Evolutionary conservation across 2,888 invertebrate species (phyloP).

Genomic region (Clistopyga incitator): DNA sequence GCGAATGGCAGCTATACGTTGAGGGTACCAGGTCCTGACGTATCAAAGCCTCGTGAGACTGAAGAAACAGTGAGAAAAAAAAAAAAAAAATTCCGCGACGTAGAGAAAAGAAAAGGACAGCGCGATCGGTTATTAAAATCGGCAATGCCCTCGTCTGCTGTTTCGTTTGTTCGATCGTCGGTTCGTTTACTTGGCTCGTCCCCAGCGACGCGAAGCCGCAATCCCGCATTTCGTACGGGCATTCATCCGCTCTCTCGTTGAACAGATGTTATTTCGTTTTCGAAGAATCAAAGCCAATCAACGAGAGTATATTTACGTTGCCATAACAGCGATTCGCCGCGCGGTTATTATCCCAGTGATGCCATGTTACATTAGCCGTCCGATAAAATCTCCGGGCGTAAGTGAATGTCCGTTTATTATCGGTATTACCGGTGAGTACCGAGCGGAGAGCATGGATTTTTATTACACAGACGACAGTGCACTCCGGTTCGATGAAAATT

Average conservation of each 20-base stretch:
- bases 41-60: background rate
- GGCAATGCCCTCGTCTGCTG: constrained; percentile 9
- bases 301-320: constrained; percentile 36
- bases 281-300: constrained; percentile 33
- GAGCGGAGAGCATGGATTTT: constrained; percentile 5
- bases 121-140: constrained; percentile 56
- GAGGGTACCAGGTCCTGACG: background rate
- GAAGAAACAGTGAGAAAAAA: constrained; percentile 5
- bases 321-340: background rate
- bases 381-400: constrained; percentile 4
- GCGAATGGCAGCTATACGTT: background rate
- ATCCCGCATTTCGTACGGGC: background rate
- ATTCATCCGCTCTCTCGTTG: background rate
- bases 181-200: background rate
- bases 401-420: constrained; percentile 2
- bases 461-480: constrained; percentile 12
- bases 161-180: constrained; percentile 25
- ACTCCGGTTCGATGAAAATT: constrained; percentile 31
- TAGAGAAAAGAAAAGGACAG: constrained; percentile 23
- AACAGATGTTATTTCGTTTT: constrained; percentile 43
- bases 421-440: background rate
- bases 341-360: constrained; percentile 13
- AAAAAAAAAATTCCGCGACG: constrained; percentile 33
- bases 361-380: background rate
- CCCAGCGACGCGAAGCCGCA: background rate